Evolutionary conservation across 2,113 vertebrate species (phyloP).

Genomic region (Otis tarda): DNA sequence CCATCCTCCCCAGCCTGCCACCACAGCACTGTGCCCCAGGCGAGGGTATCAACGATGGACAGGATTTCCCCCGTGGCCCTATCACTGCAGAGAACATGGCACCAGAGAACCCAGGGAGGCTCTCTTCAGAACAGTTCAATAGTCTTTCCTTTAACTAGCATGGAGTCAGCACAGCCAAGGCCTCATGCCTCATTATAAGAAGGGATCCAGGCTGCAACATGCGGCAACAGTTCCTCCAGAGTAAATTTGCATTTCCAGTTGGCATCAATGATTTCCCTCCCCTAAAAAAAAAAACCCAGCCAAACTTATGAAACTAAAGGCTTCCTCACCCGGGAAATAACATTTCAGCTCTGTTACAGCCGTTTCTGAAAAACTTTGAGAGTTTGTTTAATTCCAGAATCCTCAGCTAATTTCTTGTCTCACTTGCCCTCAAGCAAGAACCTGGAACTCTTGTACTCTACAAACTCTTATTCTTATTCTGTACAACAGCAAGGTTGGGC

Average conservation of each 20-base stretch:
- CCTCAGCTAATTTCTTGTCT: accelerated
- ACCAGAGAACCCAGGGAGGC: accelerated
- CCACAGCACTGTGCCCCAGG: background rate
- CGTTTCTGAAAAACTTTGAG: background rate
- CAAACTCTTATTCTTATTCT: background rate
- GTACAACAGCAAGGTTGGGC: too few relatives aligned
- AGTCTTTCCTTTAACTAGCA: background rate
- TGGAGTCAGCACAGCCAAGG: accelerated
- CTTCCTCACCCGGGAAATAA: too few relatives aligned
- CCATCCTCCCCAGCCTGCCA: background rate
- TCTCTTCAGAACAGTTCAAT: accelerated
- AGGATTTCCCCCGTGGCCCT: background rate
- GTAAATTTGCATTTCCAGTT: accelerated
- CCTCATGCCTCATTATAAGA: accelerated
- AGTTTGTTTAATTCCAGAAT: background rate
- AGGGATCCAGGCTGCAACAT: accelerated
- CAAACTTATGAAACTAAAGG: too few relatives aligned
- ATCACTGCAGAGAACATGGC: accelerated
- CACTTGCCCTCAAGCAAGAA: too few relatives aligned
- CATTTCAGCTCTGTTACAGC: too few relatives aligned
- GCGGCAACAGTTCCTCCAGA: accelerated
- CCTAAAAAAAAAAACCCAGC: background rate
- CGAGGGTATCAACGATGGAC: accelerated
- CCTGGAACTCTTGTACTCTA: background rate
- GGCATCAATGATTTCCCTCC: accelerated